These are phyloP conservation scores for Callipepla squamata DNA, from an alignment of 2,113 vertebrate species.

Conservation along the genomic window DNA sequence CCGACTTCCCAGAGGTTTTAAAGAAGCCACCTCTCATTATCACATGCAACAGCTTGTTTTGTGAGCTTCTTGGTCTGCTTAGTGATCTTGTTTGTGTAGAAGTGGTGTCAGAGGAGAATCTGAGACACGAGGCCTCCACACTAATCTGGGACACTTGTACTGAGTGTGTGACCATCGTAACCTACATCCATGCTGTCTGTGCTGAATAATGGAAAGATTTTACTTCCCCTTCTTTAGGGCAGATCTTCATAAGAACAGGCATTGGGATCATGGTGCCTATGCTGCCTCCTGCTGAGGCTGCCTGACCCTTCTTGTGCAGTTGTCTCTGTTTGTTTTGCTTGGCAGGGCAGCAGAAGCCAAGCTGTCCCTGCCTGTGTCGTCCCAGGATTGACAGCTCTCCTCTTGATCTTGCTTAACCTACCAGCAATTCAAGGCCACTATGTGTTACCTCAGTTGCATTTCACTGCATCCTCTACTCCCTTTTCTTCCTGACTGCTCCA, in stretches of 20 bases:
- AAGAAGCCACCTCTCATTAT: neutral
- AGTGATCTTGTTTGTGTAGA: neutral
- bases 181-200: fast-evolving
- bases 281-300: neutral
- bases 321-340: neutral
- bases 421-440: neutral
- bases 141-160: neutral
- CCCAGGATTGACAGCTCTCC: neutral
- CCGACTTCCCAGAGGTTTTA: neutral
- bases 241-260: neutral
- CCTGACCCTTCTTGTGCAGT: neutral
- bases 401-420: neutral
- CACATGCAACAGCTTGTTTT: neutral
- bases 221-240: neutral
- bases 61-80: neutral
- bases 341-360: neutral
- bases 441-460: neutral
- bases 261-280: neutral
- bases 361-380: neutral
- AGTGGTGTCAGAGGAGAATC: neutral
- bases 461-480: fast-evolving
- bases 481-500: neutral
- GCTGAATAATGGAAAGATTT: neutral
- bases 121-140: neutral
- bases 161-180: neutral